Conservation (phyloP, 1,140 invertebrate genomes). For the Bombus consobrinus region DNA sequence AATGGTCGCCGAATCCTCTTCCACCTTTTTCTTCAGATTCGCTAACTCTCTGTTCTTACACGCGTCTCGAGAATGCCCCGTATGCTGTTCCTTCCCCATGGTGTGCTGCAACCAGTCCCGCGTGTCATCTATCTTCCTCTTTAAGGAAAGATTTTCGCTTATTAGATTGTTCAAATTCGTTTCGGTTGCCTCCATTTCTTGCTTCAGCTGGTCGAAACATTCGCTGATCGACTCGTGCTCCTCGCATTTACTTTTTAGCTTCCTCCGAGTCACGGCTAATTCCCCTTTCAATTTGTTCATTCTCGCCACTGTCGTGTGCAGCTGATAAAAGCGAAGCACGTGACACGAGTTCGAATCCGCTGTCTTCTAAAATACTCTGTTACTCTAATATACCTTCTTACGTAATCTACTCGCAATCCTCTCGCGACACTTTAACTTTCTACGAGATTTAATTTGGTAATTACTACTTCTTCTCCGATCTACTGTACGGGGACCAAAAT, state of each 20-base stretch:
- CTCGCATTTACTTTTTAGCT: constrained; percentile 44
- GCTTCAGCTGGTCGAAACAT: constrained; percentile 54
- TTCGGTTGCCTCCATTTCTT: constrained; percentile 56
- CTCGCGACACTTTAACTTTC: constrained; percentile 25
- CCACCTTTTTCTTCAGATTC: constrained; percentile 64
- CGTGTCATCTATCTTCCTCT: constrained; percentile 62
- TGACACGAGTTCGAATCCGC: not conserved
- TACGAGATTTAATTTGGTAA: constrained; percentile 1
- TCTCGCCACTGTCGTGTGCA: constrained; percentile 26
- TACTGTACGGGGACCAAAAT: constrained; percentile 49
- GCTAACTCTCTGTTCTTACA: constrained; percentile 54
- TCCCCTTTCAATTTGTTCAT: constrained; percentile 54
- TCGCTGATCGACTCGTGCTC: constrained; percentile 54
- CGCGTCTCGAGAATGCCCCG: constrained; percentile 45
- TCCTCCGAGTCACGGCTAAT: constrained; percentile 34
- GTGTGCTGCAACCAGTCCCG: constrained; percentile 55
- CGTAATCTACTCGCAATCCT: constrained; percentile 47
- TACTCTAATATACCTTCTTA: constrained; percentile 46
- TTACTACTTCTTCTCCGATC: not conserved
- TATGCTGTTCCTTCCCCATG: constrained; percentile 34
- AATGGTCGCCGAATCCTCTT: constrained; percentile 56
- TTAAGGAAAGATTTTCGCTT: constrained; percentile 51
- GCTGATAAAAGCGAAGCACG: constrained; percentile 36
- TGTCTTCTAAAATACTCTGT: not conserved
- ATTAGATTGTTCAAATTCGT: constrained; percentile 57